A percentile compares a stretch with the other conserved stretches of the same genome.
These are phyloP conservation scores for Phoebastria nigripes DNA, from an alignment of 2,797 vertebrate species.

Conservation along the genomic window DNA sequence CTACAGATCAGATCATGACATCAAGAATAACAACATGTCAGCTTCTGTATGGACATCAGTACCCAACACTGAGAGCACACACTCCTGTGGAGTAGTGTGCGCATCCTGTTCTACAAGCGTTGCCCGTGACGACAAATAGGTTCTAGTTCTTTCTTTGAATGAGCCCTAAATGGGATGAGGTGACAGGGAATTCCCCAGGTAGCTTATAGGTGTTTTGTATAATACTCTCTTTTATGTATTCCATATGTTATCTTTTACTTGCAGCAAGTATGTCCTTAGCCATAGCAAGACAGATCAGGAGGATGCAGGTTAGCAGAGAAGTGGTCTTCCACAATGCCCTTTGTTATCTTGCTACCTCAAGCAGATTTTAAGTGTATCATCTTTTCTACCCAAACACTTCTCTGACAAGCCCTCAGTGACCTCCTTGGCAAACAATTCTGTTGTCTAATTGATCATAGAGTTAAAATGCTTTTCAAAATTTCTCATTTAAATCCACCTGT, in stretches of 20 bases:
- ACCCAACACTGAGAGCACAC: neutral
- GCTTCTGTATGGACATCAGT: neutral
- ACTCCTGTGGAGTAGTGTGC: fast-evolving
- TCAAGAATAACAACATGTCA: neutral
- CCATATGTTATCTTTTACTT: neutral
- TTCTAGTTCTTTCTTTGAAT: neutral
- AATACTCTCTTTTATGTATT: neutral
- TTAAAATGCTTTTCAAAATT: neutral
- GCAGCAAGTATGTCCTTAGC: neutral
- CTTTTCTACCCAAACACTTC: neutral
- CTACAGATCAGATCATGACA: neutral
- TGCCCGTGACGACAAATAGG: neutral
- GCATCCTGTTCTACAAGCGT: neutral
- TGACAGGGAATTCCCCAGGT: neutral
- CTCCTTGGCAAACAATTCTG: neutral
- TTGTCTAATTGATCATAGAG: neutral
- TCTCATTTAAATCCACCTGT: neutral
- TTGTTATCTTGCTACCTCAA: neutral
- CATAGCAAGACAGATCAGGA: neutral
- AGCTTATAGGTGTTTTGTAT: neutral
- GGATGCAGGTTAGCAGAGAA: neutral
- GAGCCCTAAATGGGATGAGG: neutral
- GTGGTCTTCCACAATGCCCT: neutral
- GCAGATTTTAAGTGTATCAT: neutral
- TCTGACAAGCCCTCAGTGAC: neutral